Base-by-base conservation (phyloP, 2,888 invertebrate species). In the Epinotia ramella region DNA sequence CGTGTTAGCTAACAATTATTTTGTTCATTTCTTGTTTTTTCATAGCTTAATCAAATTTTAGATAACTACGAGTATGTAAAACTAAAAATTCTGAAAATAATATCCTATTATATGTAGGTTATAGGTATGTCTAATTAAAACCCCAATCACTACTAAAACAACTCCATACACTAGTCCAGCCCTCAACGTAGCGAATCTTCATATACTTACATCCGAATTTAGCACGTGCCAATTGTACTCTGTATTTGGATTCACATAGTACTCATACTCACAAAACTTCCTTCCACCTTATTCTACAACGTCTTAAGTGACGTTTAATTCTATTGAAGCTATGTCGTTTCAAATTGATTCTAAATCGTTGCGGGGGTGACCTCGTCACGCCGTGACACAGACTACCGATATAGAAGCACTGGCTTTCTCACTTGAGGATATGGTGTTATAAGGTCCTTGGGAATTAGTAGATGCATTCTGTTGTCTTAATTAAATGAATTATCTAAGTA, bases 301-400 rank as follows among this genome's bases (percentile, higher is more conserved):
- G 69, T 46, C 59, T 24, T 46, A 46, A 24, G 69, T 46, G 4
- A 12, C 24, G 16, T 46, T n/a, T 20, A 40, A 59, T 46, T 60
- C 16, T n/a, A 46, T 46, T 60, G 46, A 69, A 44, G 69, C 24
- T n/a, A 60, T 59, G 46, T 46, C 46, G 44, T 60, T 71, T 53
- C 63, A 9, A 18, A 53, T 63, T 12, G 24, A 40, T 5, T 62
- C 3, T 2, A 7, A 16, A 72, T 46, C 82, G 80, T 69, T 67
- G 82, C 79, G 82, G 81, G 84, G 79, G 83, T 84, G 85, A 85
- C 84, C 82, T 85, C 85, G 85, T 83, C 83, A 79, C 77, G 77
- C 73, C 56, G 77, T 82, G 82, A 82, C 85, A 84, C 84, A 83
- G 79, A 78, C 76, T 56, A 77, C 77, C 70, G 44, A 73, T 76